phyloP scores from a whole-genome alignment of 1,140 invertebrate species.

The Wiebesia pumilae region DNA sequence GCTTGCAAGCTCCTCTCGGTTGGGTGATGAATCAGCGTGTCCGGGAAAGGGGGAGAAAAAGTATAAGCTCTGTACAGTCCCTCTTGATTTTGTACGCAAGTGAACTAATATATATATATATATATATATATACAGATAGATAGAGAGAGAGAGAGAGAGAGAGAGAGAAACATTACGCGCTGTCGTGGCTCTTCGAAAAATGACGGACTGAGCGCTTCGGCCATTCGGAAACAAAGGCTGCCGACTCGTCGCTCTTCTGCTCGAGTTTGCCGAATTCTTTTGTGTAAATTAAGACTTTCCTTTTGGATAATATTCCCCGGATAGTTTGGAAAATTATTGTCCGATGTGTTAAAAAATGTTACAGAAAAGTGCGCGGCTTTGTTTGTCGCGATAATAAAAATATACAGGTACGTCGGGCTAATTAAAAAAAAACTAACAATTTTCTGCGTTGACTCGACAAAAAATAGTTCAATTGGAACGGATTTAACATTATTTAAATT shows the following conservation, averaged over 20 bases:
- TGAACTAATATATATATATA: too few species aligned
- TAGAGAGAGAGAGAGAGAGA: neutral
- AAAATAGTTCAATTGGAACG: too few species aligned
- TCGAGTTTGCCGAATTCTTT: neutral
- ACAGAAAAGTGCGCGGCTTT: too few species aligned
- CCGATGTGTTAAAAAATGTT: neutral
- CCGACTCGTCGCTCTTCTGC: neutral
- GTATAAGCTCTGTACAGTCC: neutral
- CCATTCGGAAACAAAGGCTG: neutral
- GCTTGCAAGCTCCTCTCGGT: slow-evolving; percentile 26
- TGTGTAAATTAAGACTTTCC: neutral
- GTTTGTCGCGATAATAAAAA: neutral
- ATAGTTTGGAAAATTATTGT: neutral
- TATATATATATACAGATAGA: neutral
- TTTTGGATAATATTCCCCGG: too few species aligned
- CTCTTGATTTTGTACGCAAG: neutral
- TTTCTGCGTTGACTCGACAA: too few species aligned
- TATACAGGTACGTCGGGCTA: neutral
- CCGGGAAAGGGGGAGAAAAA: neutral
- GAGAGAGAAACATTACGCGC: neutral
- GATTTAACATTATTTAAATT: too few species aligned
- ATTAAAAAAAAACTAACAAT: neutral
- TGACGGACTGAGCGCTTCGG: neutral
- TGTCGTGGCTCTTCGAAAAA: neutral
- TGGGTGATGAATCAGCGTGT: neutral